These are phyloP conservation scores for Drosophila anomalata DNA, from an alignment of 2,888 invertebrate genomes.

Conservation along the genomic window DNA sequence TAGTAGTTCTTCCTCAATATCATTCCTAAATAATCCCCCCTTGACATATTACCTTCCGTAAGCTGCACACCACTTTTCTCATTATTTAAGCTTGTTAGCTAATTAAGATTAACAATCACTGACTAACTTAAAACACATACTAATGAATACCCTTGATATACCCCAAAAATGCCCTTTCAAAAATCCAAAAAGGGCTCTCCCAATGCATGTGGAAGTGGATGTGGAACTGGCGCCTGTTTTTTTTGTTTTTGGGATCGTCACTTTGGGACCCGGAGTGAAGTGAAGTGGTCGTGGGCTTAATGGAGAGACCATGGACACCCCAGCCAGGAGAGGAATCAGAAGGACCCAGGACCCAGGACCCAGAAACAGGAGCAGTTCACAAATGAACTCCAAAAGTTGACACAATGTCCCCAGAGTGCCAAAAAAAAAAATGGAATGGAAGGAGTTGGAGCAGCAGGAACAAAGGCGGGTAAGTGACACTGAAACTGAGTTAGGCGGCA, in stretches of 20 bases:
- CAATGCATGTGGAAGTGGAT: neutral
- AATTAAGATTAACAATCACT: neutral
- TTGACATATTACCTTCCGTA: neutral
- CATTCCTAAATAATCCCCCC: too few relatives aligned
- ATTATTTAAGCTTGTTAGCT: neutral
- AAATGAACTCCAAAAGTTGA: conserved; percentile 13
- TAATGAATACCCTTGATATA: neutral
- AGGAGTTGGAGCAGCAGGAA: neutral
- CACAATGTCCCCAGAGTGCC: conserved; percentile 2
- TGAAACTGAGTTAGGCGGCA: conserved; percentile 32
- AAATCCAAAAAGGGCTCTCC: neutral
- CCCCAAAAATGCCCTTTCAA: neutral
- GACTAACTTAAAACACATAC: neutral
- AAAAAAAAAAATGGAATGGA: neutral
- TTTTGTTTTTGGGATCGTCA: conserved; percentile 9
- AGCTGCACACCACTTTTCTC: neutral
- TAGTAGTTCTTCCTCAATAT: too few relatives aligned
- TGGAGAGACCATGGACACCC: conserved; percentile 30
- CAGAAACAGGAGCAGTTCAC: conserved; percentile 8
- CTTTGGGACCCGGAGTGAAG: conserved; percentile 18
- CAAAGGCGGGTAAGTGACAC: conserved; percentile 7
- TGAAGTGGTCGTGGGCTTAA: conserved; percentile 33
- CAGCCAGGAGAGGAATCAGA: neutral
- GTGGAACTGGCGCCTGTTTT: neutral
- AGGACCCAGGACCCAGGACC: neutral